These are phyloP conservation scores for Lophotis ruficrista DNA, from an alignment of 2,113 vertebrate species.

Conservation along the genomic window DNA sequence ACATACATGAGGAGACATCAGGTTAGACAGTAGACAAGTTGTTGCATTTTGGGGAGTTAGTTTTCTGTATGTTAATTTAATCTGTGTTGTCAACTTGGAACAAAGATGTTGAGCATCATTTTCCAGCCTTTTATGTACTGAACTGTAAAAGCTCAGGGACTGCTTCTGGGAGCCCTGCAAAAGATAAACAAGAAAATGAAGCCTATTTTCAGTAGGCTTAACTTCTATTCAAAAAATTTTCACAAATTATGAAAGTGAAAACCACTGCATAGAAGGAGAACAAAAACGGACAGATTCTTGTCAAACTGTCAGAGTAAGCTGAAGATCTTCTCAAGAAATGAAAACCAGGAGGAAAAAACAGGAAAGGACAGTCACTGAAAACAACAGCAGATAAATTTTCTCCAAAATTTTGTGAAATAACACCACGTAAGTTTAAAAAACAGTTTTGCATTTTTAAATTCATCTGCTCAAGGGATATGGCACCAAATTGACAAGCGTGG, in stretches of 20 bases:
- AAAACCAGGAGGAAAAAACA: background rate
- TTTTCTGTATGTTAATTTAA: background rate
- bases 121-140: background rate
- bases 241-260: background rate
- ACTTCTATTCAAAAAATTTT: background rate
- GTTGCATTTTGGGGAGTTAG: background rate
- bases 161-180: background rate
- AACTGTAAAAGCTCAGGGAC: background rate
- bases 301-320: background rate
- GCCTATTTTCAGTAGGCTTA: background rate
- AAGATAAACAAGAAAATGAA: background rate
- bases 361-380: background rate
- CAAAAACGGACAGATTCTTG: background rate
- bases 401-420: background rate
- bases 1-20: background rate
- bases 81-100: background rate
- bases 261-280: background rate
- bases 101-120: background rate
- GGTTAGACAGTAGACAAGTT: background rate
- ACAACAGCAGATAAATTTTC: accelerated
- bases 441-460: background rate
- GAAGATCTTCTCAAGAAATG: background rate
- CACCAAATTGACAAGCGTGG: background rate
- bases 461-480: background rate
- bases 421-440: background rate